These are phyloP conservation scores for Caenorhabditis brenneri DNA, from an alignment of 1,140 invertebrate species.

Conservation along the genomic window DNA sequence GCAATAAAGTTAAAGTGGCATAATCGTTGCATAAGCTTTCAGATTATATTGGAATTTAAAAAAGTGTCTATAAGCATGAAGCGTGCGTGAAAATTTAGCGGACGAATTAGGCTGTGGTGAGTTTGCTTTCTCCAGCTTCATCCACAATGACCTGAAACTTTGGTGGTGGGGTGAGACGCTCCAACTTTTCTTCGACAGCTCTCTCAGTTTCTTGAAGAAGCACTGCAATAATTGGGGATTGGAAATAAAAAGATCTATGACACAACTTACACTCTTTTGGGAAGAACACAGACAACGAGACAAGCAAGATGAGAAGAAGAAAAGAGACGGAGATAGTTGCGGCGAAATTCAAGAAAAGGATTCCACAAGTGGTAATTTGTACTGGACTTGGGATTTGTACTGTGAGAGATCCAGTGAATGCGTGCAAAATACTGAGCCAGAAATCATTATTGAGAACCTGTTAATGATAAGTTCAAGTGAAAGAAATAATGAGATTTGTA, in stretches of 20 bases:
- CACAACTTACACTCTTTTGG: slow-evolving; percentile 8
- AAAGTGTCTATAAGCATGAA: neutral
- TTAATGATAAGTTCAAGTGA: neutral
- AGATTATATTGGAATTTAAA: neutral
- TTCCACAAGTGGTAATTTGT: slow-evolving; percentile 32
- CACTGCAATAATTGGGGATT: neutral
- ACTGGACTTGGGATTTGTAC: slow-evolving; percentile 45
- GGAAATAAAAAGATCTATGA: neutral
- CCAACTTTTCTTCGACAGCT: slow-evolving; percentile 2
- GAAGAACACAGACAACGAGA: slow-evolving; percentile 14
- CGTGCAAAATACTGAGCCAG: slow-evolving; percentile 47
- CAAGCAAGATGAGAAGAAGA: slow-evolving; percentile 36
- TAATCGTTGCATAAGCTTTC: neutral
- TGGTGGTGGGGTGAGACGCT: slow-evolving; percentile 44
- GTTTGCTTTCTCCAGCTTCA: slow-evolving; percentile 56
- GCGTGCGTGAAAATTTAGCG: neutral
- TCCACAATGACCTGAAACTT: slow-evolving; percentile 57
- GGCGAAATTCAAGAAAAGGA: slow-evolving; percentile 43
- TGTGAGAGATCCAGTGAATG: slow-evolving; percentile 45
- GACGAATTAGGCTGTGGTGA: slow-evolving; percentile 18
- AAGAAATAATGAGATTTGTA: neutral
- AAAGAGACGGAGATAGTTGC: slow-evolving; percentile 44
- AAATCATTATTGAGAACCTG: slow-evolving; percentile 51
- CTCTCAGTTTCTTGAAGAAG: neutral
- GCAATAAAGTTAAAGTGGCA: slow-evolving; percentile 43